Evolutionary conservation across 2,888 invertebrate species (phyloP), one percentile per base, ranked within the genome.

Genomic region (Catocala fraxini): DNA sequence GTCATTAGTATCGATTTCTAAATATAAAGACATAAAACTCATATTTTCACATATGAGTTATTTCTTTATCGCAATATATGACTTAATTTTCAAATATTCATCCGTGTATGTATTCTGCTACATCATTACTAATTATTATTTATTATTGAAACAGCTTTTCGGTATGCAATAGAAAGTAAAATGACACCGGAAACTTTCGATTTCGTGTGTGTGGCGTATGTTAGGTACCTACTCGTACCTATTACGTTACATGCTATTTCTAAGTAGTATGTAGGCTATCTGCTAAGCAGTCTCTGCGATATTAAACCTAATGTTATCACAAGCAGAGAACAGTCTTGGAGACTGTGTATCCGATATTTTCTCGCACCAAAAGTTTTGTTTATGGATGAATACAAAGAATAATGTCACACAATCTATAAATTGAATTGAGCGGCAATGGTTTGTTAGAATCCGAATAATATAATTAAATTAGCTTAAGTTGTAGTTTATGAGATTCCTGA

Each of bases 161-260:
- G 59, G 61, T 65, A 63, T 63, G 69, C 54, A 51, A 61, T 76
- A 73, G 68, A 70, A 76, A 76, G 76, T 73, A 73, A 75, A 62
- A 58, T 58, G 63, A 70, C 57, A 72, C 49, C 59, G 54, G 39
- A 63, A 45, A 54, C 65, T 62, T 73, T 68, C 52, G 45, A 59
- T 49, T 62, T 69, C 41, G 3, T 49, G n/a, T 10, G 34, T 42
- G 12, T 45, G 11, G 0, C 34, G n/a, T n/a, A 54, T 4, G 34
- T 7, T 33, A n/a, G n/a, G n/a, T n/a, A n/a, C n/a, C n/a, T n/a
- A 51, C 6, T 25, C 25, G 25, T 4, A 25, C 1, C 25, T 11
- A 35, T 9, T 9, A 35, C 4, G 35, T 35, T 51, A 51, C 35
- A 2, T 51, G 12, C 13, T 49, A 45, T 5, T 45, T 13, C 0